Base-by-base conservation (phyloP, 2,888 invertebrate genomes). In the Aricia artaxerxes region DNA sequence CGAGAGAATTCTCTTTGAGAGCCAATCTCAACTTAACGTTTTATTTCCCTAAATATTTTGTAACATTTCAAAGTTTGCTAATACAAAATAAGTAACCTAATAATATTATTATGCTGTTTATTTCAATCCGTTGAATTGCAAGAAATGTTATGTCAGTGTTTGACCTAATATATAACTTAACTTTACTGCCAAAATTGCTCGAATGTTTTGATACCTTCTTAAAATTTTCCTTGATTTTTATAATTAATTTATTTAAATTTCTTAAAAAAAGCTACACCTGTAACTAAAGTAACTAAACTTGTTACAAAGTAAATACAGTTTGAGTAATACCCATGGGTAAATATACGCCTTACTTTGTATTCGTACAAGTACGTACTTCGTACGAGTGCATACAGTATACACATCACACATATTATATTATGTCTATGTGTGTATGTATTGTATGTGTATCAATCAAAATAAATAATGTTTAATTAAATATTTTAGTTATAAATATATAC, bases 271-370 rank as follows among this genome's bases (percentile, higher is more conserved):
- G 24, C 24, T 24, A 24, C 24, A 24, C 24, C 24, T 24, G 24
- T 24, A 24, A 24, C 24, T 24, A 24, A 24, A 24, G 24, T 24
- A 24, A 24, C 24, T 24, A 24, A 24, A 24, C 24, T 24, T 24
- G 24, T 24, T 24, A 24, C 24, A 24, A 85, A 85, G 84, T 83
- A 85, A 82, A 86, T 85, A 79, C 80, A 81, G 81, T 79, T 80
- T 64, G 64, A 64, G 64, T 64, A 64, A 64, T n/a, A 64, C 64
- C 64, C 64, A 35, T 4, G 64, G 81, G 80, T 81, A 86, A 85
- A 83, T 85, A 87, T 86, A 82, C 81, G 79, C 49, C 49, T 2
- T 49, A 49, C 11, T 49, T 77, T 80, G 61, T 77, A 64, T 24
- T 24, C 24, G 24, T 24, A 24, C 24, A 24, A 24, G 24, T 24